Evolutionary conservation across 2,797 vertebrate species (phyloP).

Genomic region (Poeciliopsis paucimaculata): DNA sequence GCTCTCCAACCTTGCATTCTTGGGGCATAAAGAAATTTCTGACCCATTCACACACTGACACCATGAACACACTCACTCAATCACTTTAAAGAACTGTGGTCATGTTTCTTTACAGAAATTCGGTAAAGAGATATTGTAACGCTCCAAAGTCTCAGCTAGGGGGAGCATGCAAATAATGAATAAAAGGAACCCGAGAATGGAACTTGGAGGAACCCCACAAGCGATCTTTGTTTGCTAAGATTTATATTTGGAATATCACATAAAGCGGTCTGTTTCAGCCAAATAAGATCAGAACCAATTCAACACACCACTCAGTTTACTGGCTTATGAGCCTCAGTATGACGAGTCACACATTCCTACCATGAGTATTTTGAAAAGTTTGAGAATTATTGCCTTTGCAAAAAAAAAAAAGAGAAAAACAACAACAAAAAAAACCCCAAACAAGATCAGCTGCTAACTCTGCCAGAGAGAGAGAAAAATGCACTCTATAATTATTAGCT

Average conservation of each 20-base stretch:
- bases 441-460: not conserved
- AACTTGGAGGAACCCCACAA: not conserved
- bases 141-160: not conserved
- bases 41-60: not conserved
- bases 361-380: not conserved
- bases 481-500: conserved; percentile 23
- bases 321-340: not conserved
- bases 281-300: not conserved
- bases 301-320: not conserved
- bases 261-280: not conserved
- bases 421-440: no score
- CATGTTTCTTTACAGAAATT: not conserved
- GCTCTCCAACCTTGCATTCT: not conserved
- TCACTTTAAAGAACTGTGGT: no score
- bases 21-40: not conserved
- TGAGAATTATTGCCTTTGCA: not conserved
- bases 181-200: not conserved
- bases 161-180: conserved; percentile 30
- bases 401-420: not conserved
- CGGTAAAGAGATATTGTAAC: not conserved
- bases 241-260: not conserved
- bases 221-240: not conserved
- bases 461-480: not conserved
- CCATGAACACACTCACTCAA: not conserved
- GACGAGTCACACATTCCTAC: not conserved